Evolutionary conservation across 2,113 vertebrate species (phyloP).

Genomic region (Rhadina sibilatrix): DNA sequence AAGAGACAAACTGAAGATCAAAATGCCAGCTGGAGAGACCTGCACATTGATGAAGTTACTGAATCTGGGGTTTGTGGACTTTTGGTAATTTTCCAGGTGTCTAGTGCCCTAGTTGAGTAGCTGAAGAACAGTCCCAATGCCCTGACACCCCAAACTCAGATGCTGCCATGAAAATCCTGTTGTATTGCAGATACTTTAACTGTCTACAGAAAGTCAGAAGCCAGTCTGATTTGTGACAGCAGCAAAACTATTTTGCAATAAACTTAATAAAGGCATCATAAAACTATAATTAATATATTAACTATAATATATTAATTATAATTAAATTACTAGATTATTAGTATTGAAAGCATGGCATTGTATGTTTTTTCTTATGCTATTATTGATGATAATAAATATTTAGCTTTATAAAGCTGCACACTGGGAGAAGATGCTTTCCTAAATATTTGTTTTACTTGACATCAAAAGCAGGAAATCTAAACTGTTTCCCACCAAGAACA

Average conservation of each 20-base stretch:
- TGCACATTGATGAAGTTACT: background rate
- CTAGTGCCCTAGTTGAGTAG: background rate
- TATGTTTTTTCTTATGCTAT: background rate
- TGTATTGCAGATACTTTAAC: background rate
- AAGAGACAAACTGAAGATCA: background rate
- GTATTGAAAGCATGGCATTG: background rate
- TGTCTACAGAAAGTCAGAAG: background rate
- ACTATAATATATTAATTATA: background rate
- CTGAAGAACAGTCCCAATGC: background rate
- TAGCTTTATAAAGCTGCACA: background rate
- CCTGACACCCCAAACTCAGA: background rate
- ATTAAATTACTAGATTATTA: background rate
- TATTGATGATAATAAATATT: background rate
- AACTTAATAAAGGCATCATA: background rate
- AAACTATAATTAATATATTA: background rate
- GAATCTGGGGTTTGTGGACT: background rate
- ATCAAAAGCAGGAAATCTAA: constrained; percentile 39
- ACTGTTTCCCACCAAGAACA: constrained; percentile 26
- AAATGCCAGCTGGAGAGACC: background rate
- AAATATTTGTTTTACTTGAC: constrained; percentile 26
- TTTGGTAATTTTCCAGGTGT: background rate
- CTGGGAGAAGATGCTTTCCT: background rate
- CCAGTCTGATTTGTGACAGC: background rate
- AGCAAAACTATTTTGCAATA: background rate
- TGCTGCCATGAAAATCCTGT: background rate